Evolutionary conservation across 1,140 invertebrate species (phyloP).

Genomic region (Heliconius hermathena): DNA sequence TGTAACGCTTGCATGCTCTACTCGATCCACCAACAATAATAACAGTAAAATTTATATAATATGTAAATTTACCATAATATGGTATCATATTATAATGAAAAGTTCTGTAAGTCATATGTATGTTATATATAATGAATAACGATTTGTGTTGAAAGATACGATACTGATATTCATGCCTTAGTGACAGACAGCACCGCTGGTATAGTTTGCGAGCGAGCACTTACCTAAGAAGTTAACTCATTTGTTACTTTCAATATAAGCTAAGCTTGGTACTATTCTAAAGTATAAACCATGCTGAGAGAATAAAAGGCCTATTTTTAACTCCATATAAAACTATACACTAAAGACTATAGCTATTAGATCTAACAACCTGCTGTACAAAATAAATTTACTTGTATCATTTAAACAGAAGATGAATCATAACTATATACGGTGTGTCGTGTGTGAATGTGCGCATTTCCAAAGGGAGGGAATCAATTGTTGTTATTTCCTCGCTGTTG

Average conservation of each 20-base stretch:
- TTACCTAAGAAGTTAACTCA: constrained; percentile 35
- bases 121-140: constrained; percentile 23
- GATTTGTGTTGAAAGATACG: constrained; percentile 27
- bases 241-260: constrained; percentile 50
- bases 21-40: background rate
- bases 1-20: background rate
- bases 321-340: background rate
- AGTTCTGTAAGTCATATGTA: background rate
- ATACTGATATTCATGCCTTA: constrained; percentile 61
- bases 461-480: too few species aligned
- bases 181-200: constrained; percentile 54
- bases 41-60: too few species aligned
- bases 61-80: background rate
- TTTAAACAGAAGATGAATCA: background rate
- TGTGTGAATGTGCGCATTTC: too few species aligned
- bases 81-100: background rate
- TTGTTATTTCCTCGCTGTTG: too few species aligned
- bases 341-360: background rate
- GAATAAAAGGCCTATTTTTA: background rate
- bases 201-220: constrained; percentile 13
- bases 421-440: too few species aligned
- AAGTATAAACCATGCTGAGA: constrained; percentile 51
- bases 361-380: background rate
- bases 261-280: constrained; percentile 52
- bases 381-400: background rate